Evolutionary conservation across 2,797 vertebrate genomes (phyloP).

Genomic region (Hydrophis major): DNA sequence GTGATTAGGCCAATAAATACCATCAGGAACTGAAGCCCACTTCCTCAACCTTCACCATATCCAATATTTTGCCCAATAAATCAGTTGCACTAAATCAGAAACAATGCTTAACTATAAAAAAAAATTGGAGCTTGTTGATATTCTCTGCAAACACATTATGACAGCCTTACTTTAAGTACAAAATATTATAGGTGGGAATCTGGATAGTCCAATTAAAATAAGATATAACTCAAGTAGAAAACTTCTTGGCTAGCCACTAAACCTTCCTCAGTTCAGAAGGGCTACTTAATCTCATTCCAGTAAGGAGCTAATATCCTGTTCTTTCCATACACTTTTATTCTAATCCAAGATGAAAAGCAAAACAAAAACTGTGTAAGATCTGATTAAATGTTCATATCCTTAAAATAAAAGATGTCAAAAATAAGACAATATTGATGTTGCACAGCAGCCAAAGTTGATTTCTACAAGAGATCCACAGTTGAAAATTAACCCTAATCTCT

Average conservation of each 20-base stretch:
- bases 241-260: not conserved
- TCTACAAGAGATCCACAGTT: not conserved
- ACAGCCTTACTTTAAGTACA: not conserved
- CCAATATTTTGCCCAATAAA: not conserved
- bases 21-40: not conserved
- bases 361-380: not conserved
- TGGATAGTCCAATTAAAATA: not conserved
- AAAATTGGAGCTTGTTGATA: not conserved
- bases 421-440: not conserved
- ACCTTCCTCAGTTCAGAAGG: not conserved
- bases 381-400: not conserved
- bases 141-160: not conserved
- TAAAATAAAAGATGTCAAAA: slow-evolving; percentile 6
- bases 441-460: not conserved
- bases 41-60: not conserved
- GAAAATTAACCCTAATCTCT: not conserved
- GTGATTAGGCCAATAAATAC: not conserved
- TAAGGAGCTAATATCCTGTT: not conserved
- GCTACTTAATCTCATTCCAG: not conserved
- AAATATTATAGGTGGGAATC: not conserved
- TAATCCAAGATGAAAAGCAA: not conserved
- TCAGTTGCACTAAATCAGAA: not conserved
- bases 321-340: not conserved
- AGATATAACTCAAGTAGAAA: not conserved
- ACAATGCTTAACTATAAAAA: not conserved